Evolutionary conservation across 2,113 vertebrate species (phyloP), one percentile per base, ranked within the genome.

Genomic region (Erythrocebus patas): DNA sequence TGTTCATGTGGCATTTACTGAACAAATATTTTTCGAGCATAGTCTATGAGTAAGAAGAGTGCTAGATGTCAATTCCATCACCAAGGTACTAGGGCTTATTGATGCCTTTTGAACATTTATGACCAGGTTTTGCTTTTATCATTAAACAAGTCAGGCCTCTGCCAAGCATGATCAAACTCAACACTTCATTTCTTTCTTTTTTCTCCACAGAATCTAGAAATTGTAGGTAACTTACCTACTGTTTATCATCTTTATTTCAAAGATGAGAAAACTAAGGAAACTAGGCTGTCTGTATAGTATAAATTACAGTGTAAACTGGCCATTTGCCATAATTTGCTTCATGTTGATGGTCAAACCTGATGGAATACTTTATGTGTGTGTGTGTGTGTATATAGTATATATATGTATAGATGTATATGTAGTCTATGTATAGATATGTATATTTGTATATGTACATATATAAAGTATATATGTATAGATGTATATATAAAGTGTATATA

Each of bases 41-140:
- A 72, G 43, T 57, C 43, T 91, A 35, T 38, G 66, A 57, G 78
- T 76, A 76, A 90, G 83, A 89, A 96, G 55, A 86, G 17, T 40
- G 14, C n/a, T 85, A 48, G 55, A 43, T 86, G 48, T 64, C 84
- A 91, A 5, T 75, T 86, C 73, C 57, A 66, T 50, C 16, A 93
- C 50, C 50, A 91, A 90, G n/a, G 92, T 96, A 91, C 13, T 17
- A 79, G 40, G 43, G 13, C 50, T 90, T 94, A 70, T 13, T 38
- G 57, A 92, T 90, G 35, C 30, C 38, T 89, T 94, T 70, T 81
- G 79, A 96, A 97, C 52, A 94, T 88, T 93, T 93, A 89, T 14
- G 91, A 43, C 45, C 70, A 92, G 82, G 83, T 85, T 95, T 89
- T 87, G 48, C 43, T 94, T 94, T 95, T 57, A 93, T 80, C 55